These are phyloP conservation scores for Potamarius usumacintae DNA, from an alignment of 2,113 vertebrate genomes.

Conservation along the genomic window DNA sequence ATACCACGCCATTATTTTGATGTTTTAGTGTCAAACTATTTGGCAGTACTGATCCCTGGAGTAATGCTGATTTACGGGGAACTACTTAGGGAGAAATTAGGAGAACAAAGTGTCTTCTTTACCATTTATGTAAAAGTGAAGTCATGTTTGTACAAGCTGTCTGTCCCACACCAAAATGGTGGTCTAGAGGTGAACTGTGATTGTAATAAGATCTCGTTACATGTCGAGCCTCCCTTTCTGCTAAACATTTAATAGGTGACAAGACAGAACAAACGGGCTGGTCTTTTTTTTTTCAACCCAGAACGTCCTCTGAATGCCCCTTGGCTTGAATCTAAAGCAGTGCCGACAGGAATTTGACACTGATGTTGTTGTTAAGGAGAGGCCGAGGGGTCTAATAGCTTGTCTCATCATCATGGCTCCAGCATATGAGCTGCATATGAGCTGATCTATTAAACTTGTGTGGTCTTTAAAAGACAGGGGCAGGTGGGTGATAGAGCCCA, in stretches of 20 bases:
- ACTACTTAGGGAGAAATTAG: neutral
- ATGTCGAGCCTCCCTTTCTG: slow-evolving; percentile 8
- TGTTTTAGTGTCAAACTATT: neutral
- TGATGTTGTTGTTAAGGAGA: slow-evolving; percentile 67
- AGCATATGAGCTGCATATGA: slow-evolving; percentile 55
- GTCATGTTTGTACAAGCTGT: neutral
- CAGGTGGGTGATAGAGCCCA: slow-evolving; percentile 72
- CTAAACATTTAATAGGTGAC: slow-evolving; percentile 14
- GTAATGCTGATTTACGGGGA: neutral
- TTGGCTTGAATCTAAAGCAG: slow-evolving; percentile 52
- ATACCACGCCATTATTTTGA: no score
- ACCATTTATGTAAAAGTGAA: neutral
- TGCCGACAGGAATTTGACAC: slow-evolving; percentile 69
- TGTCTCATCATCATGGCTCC: slow-evolving; percentile 65
- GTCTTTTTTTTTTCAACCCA: neutral
- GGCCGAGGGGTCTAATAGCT: slow-evolving; percentile 63
- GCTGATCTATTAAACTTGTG: slow-evolving; percentile 50
- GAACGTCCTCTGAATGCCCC: slow-evolving; percentile 19
- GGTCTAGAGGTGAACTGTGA: slow-evolving; percentile 1
- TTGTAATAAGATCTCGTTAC: slow-evolving; percentile 29
- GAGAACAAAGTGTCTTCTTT: neutral
- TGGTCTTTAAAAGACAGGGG: slow-evolving; percentile 68
- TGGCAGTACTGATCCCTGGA: neutral
- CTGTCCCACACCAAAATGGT: neutral
- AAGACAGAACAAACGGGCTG: neutral